phyloP scores from a whole-genome alignment of 2,888 invertebrate species.

The Monochamus alternatus region DNA sequence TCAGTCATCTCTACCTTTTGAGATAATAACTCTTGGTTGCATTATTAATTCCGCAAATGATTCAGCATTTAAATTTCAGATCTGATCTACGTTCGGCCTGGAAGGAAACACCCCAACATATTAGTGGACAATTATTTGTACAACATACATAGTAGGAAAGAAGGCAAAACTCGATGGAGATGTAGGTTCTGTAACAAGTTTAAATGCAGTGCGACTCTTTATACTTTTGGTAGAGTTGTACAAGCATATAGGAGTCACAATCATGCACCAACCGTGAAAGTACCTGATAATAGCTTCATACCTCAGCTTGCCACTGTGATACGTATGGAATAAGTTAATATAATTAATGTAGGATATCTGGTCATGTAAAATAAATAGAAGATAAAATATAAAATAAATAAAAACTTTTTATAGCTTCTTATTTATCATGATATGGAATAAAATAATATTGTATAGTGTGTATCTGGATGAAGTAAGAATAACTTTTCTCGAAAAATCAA shows the following conservation, averaged over 20 bases:
- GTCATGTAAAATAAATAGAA: no score
- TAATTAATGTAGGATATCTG: background rate
- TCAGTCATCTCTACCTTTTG: no score
- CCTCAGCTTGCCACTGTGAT: constrained; percentile 33
- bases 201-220: constrained; percentile 46
- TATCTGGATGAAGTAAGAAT: no score
- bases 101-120: constrained; percentile 52
- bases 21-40: no score
- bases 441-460: no score
- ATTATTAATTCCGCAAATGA: no score
- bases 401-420: no score
- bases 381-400: no score
- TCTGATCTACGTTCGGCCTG: constrained; percentile 51
- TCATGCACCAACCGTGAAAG: constrained; percentile 28
- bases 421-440: no score
- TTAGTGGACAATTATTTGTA: constrained; percentile 51
- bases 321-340: constrained; percentile 11
- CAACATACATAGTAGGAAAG: constrained; percentile 47
- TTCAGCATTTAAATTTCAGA: constrained; percentile 37
- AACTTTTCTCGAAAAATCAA: no score
- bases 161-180: constrained; percentile 50
- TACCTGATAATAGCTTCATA: constrained; percentile 17
- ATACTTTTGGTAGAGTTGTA: constrained; percentile 43
- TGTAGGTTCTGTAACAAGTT: constrained; percentile 43
- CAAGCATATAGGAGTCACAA: constrained; percentile 37